A percentile compares a stretch with the other conserved stretches of the same genome.
Evolutionary conservation across 2,113 vertebrate genomes (phyloP).

Genomic region (Peucedramus taeniatus): DNA sequence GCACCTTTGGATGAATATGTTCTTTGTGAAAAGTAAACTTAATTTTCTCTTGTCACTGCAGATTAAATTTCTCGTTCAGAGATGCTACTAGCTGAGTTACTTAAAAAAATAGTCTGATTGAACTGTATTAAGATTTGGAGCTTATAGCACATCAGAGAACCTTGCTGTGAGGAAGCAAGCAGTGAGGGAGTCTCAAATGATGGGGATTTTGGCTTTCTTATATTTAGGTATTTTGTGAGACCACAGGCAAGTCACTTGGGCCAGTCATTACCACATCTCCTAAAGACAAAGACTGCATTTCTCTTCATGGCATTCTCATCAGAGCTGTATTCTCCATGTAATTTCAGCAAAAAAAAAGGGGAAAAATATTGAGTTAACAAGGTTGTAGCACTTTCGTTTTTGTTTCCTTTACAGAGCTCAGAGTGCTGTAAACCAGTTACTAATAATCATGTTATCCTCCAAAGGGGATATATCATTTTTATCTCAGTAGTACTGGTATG

Average conservation of each 20-base stretch:
- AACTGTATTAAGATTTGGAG: neutral
- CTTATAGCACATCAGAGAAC: neutral
- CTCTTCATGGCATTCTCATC: neutral
- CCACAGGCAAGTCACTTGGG: neutral
- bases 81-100: neutral
- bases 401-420: neutral
- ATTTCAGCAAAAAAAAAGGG: neutral
- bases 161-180: neutral
- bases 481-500: neutral
- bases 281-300: neutral
- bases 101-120: neutral
- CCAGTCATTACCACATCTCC: neutral
- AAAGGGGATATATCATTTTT: neutral
- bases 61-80: slow-evolving; percentile 15
- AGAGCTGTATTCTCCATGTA: neutral
- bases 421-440: neutral
- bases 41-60: slow-evolving; percentile 8
- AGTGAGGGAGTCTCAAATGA: neutral
- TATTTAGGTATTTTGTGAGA: neutral
- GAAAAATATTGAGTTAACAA: neutral
- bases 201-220: neutral
- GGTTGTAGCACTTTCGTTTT: neutral
- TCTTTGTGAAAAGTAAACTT: slow-evolving; percentile 32
- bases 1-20: neutral
- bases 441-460: neutral